phyloP scores from a whole-genome alignment of 1,140 invertebrate genomes.

The Paralvinella palmiformis region DNA sequence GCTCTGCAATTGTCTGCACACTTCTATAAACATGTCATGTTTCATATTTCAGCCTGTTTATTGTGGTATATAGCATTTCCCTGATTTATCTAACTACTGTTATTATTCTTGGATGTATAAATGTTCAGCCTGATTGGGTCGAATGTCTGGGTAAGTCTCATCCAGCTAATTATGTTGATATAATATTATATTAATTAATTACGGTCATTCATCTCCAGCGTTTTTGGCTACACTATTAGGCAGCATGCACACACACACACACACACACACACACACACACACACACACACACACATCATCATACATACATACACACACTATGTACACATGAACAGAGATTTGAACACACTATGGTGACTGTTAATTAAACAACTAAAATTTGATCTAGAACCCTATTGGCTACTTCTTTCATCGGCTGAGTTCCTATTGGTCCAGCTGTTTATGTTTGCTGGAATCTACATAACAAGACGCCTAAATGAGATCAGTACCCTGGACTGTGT shows the following conservation, averaged over 20 bases:
- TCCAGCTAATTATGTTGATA: too few relatives aligned
- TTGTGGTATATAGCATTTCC: constrained; percentile 33
- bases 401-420: constrained; percentile 54
- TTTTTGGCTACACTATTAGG: too few relatives aligned
- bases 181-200: too few relatives aligned
- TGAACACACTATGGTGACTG: constrained; percentile 13
- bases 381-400: constrained; percentile 54
- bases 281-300: too few relatives aligned
- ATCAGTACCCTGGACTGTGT: constrained; percentile 50
- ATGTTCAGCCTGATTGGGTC: constrained; percentile 49
- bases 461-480: constrained; percentile 52
- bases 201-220: too few relatives aligned
- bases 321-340: too few relatives aligned
- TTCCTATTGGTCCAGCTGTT: constrained; percentile 55
- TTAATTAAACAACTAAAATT: too few relatives aligned
- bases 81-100: constrained; percentile 53
- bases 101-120: constrained; percentile 52
- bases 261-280: too few relatives aligned
- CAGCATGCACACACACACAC: too few relatives aligned
- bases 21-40: neutral
- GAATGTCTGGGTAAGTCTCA: constrained; percentile 54
- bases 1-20: neutral
- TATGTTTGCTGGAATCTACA: constrained; percentile 52
- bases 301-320: too few relatives aligned
- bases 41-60: constrained; percentile 6